These are phyloP conservation scores for Vandiemenella viatica DNA, from an alignment of 2,888 invertebrate genomes.

Conservation along the genomic window DNA sequence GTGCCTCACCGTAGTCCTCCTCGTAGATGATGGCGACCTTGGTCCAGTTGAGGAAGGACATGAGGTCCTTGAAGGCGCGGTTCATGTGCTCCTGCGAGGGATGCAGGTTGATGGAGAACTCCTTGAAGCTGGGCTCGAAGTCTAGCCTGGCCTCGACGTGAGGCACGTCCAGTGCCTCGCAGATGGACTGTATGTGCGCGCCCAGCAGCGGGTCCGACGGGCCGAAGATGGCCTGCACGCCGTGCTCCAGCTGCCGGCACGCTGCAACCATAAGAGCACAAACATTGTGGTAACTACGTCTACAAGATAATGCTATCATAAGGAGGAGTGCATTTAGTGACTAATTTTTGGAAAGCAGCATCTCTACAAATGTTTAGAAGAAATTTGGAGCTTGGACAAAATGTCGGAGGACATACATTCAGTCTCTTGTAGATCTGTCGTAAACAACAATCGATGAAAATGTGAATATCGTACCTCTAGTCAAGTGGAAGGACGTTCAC, in stretches of 20 bases:
- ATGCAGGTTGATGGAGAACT: constrained; percentile 76
- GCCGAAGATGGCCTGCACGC: constrained; percentile 78
- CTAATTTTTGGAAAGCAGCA: too few relatives aligned
- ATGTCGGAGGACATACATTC: too few relatives aligned
- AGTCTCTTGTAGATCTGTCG: too few relatives aligned
- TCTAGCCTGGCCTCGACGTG: constrained; percentile 66
- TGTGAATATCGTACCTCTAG: too few relatives aligned
- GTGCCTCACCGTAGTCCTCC: constrained; percentile 76
- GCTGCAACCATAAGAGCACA: too few relatives aligned
- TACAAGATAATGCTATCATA: too few relatives aligned
- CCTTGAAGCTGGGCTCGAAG: constrained; percentile 44
- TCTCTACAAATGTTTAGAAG: too few relatives aligned
- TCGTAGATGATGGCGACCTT: constrained; percentile 87
- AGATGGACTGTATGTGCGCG: constrained; percentile 74
- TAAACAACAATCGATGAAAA: too few relatives aligned
- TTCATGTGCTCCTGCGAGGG: constrained; percentile 72
- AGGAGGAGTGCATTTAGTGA: too few relatives aligned
- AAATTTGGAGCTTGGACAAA: too few relatives aligned
- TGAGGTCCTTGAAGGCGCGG: constrained; percentile 69
- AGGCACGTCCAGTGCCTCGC: constrained; percentile 78
- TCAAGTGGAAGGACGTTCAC: too few relatives aligned
- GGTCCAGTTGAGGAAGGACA: constrained; percentile 82
- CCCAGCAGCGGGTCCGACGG: constrained; percentile 71
- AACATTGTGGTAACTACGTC: too few relatives aligned
- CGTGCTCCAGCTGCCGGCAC: constrained; percentile 65